These are phyloP conservation scores for Cliona cf. orientalis DNA, from an alignment of 37 sponge, comb jelly and placozoan species.

Conservation along the genomic window DNA sequence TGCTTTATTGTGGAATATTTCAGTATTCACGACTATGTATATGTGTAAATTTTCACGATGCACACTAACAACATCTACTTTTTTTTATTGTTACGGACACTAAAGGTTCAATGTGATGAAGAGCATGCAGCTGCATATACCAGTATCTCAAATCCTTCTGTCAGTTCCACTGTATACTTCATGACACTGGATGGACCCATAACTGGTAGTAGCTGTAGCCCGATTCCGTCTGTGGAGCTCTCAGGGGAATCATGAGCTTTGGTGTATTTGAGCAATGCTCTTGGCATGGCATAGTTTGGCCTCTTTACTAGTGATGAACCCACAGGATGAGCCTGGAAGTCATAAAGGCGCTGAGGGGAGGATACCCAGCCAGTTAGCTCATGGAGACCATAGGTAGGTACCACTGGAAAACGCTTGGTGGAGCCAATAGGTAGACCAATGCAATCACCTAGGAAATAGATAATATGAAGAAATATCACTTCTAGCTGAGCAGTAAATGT, in stretches of 20 bases:
- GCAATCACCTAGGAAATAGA: slow-evolving; percentile 40
- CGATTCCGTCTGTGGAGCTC: background rate
- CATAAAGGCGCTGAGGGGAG: background rate
- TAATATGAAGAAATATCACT: background rate
- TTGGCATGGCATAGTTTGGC: background rate
- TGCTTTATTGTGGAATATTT: too few species aligned
- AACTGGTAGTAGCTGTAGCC: background rate
- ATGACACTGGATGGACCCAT: background rate
- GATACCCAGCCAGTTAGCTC: slow-evolving; percentile 43
- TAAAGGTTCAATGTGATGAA: too few species aligned
- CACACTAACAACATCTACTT: background rate
- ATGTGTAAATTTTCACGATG: too few species aligned
- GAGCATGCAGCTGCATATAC: too few species aligned
- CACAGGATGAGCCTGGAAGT: background rate
- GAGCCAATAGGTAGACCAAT: slow-evolving; percentile 57
- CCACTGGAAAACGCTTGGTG: slow-evolving; percentile 51
- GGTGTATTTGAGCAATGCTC: background rate
- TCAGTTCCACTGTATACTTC: background rate
- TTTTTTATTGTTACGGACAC: too few species aligned
- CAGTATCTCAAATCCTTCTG: background rate
- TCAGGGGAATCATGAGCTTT: background rate
- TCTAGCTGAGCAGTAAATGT: background rate
- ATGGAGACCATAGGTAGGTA: slow-evolving; percentile 61
- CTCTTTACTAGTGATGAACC: background rate
- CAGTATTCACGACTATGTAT: too few species aligned